phyloP scores from a whole-genome alignment of 2,797 vertebrate genomes.

The Sebastes cheni region DNA sequence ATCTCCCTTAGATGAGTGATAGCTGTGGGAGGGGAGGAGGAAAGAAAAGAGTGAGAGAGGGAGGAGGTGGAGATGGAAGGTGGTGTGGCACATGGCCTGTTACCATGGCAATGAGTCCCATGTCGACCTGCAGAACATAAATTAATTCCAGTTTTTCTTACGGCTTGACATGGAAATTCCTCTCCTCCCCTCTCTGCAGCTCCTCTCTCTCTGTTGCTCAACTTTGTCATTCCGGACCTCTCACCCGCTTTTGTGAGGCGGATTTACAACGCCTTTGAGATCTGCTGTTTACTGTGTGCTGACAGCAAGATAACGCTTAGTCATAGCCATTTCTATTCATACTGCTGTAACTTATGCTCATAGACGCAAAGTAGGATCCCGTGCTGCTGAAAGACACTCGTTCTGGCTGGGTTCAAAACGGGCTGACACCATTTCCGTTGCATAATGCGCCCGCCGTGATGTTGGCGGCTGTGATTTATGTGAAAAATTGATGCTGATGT shows the following conservation, averaged over 20 bases:
- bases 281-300: constrained; percentile 30
- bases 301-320: constrained; percentile 46
- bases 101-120: constrained; percentile 78
- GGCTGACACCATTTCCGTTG: constrained; percentile 25
- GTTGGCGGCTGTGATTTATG: constrained; percentile 53
- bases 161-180: constrained; percentile 7
- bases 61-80: constrained; percentile 49
- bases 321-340: constrained; percentile 62
- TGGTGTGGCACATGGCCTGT: constrained; percentile 73
- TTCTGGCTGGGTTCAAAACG: constrained; percentile 6
- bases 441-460: constrained; percentile 30
- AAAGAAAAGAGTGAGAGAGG: not conserved
- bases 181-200: not conserved
- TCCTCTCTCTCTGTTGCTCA: constrained; percentile 2
- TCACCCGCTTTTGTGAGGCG: not conserved
- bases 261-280: constrained; percentile 12
- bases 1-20: constrained; percentile 40
- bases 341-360: constrained; percentile 46
- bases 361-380: constrained; percentile 27
- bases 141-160: constrained; percentile 58
- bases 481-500: constrained; percentile 55
- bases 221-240: constrained; percentile 35
- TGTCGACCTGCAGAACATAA: constrained; percentile 67
- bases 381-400: not conserved
- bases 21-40: constrained; percentile 19